Conservation (phyloP, 2,888 invertebrate species). For the Bugulina stolonifera region DNA sequence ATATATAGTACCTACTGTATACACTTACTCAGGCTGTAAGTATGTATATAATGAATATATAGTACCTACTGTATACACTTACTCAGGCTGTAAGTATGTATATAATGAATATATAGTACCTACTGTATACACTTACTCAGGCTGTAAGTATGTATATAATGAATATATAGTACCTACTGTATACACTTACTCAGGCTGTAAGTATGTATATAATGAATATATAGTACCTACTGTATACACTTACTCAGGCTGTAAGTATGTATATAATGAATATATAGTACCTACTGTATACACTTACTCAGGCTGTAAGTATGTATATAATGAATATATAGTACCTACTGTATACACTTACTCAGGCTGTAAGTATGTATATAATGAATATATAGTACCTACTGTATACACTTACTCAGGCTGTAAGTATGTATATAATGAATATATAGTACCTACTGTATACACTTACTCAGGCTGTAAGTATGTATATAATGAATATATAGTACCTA, state of each 20-base stretch:
- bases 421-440: neutral
- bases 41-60: neutral
- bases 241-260: no score
- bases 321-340: no score
- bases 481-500: neutral
- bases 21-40: neutral
- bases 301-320: neutral
- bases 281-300: neutral
- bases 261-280: neutral
- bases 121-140: no score
- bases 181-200: neutral
- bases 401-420: no score
- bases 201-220: no score
- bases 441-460: no score
- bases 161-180: neutral
- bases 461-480: no score
- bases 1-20: neutral
- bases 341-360: no score
- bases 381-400: no score
- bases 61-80: neutral
- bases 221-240: no score
- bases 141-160: neutral
- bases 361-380: no score
- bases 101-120: no score
- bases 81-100: neutral